Conservation (phyloP, 1,140 invertebrate genomes). For the Ips nitidus region DNA sequence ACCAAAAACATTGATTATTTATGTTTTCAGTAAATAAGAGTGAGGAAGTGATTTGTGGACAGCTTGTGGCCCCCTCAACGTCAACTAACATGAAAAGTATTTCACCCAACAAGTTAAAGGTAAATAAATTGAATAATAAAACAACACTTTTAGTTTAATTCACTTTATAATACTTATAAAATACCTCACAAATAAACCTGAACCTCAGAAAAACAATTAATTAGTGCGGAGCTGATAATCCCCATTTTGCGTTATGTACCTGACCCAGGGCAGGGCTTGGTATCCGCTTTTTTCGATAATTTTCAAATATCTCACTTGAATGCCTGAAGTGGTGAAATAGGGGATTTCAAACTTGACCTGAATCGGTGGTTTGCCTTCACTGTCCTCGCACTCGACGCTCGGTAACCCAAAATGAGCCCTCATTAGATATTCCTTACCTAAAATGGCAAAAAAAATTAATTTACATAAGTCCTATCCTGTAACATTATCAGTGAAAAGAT, state of each 20-base stretch:
- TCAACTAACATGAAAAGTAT: too few relatives aligned
- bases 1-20: too few relatives aligned
- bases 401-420: conserved; percentile 98
- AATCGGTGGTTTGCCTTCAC: conserved; percentile 96
- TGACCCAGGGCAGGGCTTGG: conserved; percentile 97
- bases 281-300: conserved; percentile 99
- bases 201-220: conserved; percentile 52
- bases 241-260: conserved; percentile 99
- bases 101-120: too few relatives aligned
- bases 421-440: conserved; percentile 95
- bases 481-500: not conserved
- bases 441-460: conserved; percentile 2
- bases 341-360: conserved; percentile 99
- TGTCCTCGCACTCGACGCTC: conserved; percentile 93
- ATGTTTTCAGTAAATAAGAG: too few relatives aligned
- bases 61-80: too few relatives aligned
- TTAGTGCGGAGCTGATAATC: conserved; percentile 98
- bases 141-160: not conserved
- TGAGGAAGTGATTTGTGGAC: too few relatives aligned
- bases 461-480: not conserved
- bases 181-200: not conserved
- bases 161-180: not conserved
- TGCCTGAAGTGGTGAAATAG: conserved; percentile 99
- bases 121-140: not conserved
- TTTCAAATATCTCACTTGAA: conserved; percentile 97